These are phyloP conservation scores for Ectropis grisescens DNA, from an alignment of 1,140 invertebrate genomes.

Conservation along the genomic window DNA sequence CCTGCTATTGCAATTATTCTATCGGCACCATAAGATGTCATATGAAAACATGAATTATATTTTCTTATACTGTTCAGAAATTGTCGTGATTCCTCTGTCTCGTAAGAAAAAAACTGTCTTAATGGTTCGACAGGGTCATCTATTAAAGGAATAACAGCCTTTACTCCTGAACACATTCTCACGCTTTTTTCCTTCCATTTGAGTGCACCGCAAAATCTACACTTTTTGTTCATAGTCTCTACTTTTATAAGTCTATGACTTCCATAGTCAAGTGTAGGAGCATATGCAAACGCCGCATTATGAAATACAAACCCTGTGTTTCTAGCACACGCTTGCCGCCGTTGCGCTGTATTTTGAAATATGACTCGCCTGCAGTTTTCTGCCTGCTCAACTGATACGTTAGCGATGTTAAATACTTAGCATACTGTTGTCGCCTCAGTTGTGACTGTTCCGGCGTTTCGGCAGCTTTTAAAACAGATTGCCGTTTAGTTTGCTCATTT, in stretches of 20 bases:
- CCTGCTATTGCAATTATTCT: conserved; percentile 15
- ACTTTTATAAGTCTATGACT: conserved; percentile 22
- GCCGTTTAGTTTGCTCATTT: conserved; percentile 14
- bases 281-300: conserved; percentile 18
- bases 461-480: conserved; percentile 14
- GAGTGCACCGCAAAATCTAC: conserved; percentile 23
- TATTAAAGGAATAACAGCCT: conserved; percentile 18
- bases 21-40: conserved; percentile 21
- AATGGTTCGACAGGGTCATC: conserved; percentile 17
- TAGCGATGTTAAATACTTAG: conserved; percentile 6
- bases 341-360: conserved; percentile 19
- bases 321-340: conserved; percentile 19
- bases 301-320: conserved; percentile 17
- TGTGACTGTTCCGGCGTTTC: too few relatives aligned
- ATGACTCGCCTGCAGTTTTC: conserved; percentile 17
- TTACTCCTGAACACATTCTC: conserved; percentile 16
- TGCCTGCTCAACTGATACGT: conserved; percentile 13
- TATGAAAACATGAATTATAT: conserved; percentile 20
- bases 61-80: conserved; percentile 21
- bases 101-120: conserved; percentile 19
- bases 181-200: conserved; percentile 23
- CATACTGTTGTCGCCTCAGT: too few relatives aligned
- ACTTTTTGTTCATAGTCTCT: conserved; percentile 19
- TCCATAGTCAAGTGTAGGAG: conserved; percentile 16
- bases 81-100: conserved; percentile 22